Conservation (phyloP, 2,888 invertebrate species). For the Cecidostiba fungosa region DNA sequence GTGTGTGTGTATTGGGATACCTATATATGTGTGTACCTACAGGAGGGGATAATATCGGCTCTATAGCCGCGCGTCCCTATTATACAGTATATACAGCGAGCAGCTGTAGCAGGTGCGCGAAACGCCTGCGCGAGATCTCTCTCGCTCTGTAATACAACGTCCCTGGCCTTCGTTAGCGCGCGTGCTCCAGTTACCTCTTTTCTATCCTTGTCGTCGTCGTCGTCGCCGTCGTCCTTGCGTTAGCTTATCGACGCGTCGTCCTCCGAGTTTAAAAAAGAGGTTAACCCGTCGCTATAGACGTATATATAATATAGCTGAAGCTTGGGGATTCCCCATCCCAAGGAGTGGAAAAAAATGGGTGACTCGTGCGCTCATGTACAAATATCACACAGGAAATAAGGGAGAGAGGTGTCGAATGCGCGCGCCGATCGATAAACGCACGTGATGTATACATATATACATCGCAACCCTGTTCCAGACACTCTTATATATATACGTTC, state of each 20-base stretch:
- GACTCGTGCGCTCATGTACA: neutral
- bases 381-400: neutral
- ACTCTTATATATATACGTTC: neutral
- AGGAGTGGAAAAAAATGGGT: neutral
- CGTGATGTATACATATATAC: neutral
- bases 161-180: slow-evolving; percentile 33
- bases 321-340: neutral
- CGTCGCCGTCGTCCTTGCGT: neutral
- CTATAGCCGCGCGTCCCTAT: neutral
- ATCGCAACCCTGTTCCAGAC: neutral
- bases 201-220: neutral
- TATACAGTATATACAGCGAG: neutral
- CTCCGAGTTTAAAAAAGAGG: slow-evolving; percentile 34
- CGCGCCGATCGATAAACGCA: slow-evolving; percentile 36
- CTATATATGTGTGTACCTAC: neutral
- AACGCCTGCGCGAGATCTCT: slow-evolving; percentile 27
- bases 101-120: slow-evolving; percentile 49
- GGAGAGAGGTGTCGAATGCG: neutral
- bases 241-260: neutral
- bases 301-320: neutral
- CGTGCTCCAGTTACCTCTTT: slow-evolving; percentile 46
- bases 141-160: neutral
- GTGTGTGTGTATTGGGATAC: no score
- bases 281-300: slow-evolving; percentile 24
- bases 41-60: neutral